A percentile compares a stretch with the other conserved stretches of the same genome.
Conservation (phyloP, 30 jellyfish, hydroid and myxozoan species). For the Hydra vulgaris region DNA sequence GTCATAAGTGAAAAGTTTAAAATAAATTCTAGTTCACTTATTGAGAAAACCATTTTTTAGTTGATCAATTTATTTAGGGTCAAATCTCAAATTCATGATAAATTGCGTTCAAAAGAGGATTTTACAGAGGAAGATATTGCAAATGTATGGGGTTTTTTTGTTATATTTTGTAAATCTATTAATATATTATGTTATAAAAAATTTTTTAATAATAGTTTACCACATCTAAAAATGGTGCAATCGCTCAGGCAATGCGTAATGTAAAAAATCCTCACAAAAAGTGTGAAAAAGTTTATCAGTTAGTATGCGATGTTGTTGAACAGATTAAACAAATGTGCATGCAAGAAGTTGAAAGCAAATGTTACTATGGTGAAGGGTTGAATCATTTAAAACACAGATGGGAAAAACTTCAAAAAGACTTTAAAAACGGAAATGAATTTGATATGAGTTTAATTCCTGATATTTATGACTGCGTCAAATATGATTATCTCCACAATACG, state of each 20-base stretch:
- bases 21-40: too few relatives aligned
- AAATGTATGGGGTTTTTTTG: constrained; percentile 14
- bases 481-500: constrained; percentile 86
- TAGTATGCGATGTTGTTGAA: constrained; percentile 35
- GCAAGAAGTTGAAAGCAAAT: constrained; percentile 11
- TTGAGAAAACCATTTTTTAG: too few relatives aligned
- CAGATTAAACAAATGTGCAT: constrained; percentile 52
- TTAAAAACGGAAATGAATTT: constrained; percentile 33
- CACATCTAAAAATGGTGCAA: constrained; percentile 41
- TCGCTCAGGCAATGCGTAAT: constrained; percentile 44
- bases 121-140: constrained; percentile 58
- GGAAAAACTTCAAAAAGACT: constrained; percentile 68
- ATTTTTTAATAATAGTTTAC: constrained; percentile 41
- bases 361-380: constrained; percentile 56
- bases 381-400: constrained; percentile 68
- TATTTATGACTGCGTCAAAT: constrained; percentile 84
- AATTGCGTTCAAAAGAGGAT: constrained; percentile 54
- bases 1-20: too few relatives aligned
- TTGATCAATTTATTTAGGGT: constrained; percentile 57
- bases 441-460: constrained; percentile 94
- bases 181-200: background rate
- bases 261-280: constrained; percentile 65
- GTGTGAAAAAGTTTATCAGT: constrained; percentile 66
- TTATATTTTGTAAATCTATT: background rate
- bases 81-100: constrained; percentile 62